Base-by-base conservation (phyloP, 2,113 vertebrate genomes). In the Heterotilapia buettikoferi region DNA sequence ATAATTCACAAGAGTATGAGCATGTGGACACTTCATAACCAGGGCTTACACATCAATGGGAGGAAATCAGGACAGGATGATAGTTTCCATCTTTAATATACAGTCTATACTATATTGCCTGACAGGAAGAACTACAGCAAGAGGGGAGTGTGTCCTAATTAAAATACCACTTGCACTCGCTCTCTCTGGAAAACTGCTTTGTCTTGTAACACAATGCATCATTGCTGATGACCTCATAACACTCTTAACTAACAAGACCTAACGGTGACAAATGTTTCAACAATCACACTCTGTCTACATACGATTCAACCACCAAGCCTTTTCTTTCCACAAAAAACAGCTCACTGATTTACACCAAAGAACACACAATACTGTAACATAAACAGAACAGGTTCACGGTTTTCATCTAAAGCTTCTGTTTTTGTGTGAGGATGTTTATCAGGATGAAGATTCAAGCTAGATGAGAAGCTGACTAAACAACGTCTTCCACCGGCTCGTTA, bases 381-480 rank as follows among this genome's bases (percentile, higher is more conserved):
- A 50, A 33, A 63, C 29, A 38, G 29, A 12, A 29, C 29, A 57
- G 21, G 50, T 82, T n/a, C 29, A 47, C 33, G 3, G 36, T 18
- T 86, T 78, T 85, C 40, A 21, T 13, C 31, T n/a, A 59, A 66
- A 87, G 26, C 38, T 33, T n/a, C 54, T 50, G 31, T 71, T 53
- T 45, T 85, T 21, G 9, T 36, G 14, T 36, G 31, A 54, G 14
- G 9, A 24, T 52, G 57, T 83, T 84, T 87, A 66, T 81, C 19
- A 24, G 36, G 13, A 73, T 40, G 21, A 82, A 33, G 8, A 82
- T 38, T 84, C 8, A 40, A 33, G 38, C 71, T 53, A 26, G 78
- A 85, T 50, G 78, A 87, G 47, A 87, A 82, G 84, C 80, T 85
- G 50, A 84, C 45, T 81, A 59, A 89, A 92, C 50, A 80, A 54